A percentile compares a stretch with the other conserved stretches of the same genome.
Evolutionary conservation across 2,113 vertebrate genomes (phyloP).

Genomic region (Anolis carolinensis): DNA sequence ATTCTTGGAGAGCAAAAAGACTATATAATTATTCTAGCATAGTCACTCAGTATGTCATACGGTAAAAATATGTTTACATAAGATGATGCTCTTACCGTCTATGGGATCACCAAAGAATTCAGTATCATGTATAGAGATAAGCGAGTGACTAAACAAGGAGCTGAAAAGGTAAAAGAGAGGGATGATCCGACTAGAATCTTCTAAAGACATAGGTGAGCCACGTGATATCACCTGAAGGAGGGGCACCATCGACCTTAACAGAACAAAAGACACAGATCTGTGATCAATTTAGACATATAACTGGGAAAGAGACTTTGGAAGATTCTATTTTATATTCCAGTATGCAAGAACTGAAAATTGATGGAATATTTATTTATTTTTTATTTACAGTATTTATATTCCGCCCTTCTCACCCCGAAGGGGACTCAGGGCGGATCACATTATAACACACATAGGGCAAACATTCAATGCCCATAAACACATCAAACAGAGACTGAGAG

Average conservation of each 20-base stretch:
- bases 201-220: constrained; percentile 94
- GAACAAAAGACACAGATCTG: neutral
- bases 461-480: no score
- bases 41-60: neutral
- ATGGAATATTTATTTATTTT: no score
- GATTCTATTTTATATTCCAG: neutral
- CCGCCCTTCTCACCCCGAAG: no score
- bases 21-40: neutral
- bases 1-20: neutral
- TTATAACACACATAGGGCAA: no score
- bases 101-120: constrained; percentile 95
- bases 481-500: no score
- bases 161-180: constrained; percentile 99
- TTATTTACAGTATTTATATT: no score
- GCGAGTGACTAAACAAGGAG: constrained; percentile 96
- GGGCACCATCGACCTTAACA: constrained; percentile 89
- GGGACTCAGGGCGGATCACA: no score
- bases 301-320: neutral
- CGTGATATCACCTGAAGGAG: constrained; percentile 94
- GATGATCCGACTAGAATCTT: constrained; percentile 95
- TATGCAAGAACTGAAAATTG: neutral
- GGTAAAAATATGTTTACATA: neutral
- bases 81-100: constrained; percentile 80
- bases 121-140: constrained; percentile 97
- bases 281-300: neutral